Evolutionary conservation across 2,113 vertebrate genomes (phyloP).

Genomic region (Ptilonorhynchus violaceus): DNA sequence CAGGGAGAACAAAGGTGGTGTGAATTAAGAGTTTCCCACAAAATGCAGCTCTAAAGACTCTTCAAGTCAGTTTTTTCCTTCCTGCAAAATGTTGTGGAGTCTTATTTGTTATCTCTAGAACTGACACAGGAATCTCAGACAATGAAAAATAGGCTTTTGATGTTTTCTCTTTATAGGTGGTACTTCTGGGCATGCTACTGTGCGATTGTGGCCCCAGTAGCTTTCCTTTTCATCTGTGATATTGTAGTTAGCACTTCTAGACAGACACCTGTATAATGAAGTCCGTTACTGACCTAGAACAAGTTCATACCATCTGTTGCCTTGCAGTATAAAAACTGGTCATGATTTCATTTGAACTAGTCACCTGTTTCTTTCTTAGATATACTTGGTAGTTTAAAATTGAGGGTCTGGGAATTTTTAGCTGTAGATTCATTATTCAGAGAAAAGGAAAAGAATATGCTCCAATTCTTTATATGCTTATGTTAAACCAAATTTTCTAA

Average conservation of each 20-base stretch:
- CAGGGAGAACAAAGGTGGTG: neutral
- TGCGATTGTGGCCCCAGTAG: accelerated
- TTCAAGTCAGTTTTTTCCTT: neutral
- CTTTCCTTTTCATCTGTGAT: neutral
- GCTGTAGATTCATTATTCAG: neutral
- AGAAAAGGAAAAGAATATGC: neutral
- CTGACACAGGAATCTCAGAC: neutral
- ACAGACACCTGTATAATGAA: neutral
- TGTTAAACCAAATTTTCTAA: neutral
- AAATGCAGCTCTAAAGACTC: neutral
- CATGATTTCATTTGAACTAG: neutral
- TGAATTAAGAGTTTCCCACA: neutral
- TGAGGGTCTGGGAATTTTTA: neutral
- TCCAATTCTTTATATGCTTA: neutral
- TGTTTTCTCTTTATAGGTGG: neutral
- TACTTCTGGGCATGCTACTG: neutral
- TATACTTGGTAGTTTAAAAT: neutral
- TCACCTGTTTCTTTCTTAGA: neutral
- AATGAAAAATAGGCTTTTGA: neutral
- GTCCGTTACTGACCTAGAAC: neutral
- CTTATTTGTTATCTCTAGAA: neutral
- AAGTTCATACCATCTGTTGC: neutral
- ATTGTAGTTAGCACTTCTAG: neutral
- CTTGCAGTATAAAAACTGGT: neutral
- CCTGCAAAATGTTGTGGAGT: neutral